phyloP scores from a whole-genome alignment of 2,888 invertebrate species.

The Parnassius apollo region DNA sequence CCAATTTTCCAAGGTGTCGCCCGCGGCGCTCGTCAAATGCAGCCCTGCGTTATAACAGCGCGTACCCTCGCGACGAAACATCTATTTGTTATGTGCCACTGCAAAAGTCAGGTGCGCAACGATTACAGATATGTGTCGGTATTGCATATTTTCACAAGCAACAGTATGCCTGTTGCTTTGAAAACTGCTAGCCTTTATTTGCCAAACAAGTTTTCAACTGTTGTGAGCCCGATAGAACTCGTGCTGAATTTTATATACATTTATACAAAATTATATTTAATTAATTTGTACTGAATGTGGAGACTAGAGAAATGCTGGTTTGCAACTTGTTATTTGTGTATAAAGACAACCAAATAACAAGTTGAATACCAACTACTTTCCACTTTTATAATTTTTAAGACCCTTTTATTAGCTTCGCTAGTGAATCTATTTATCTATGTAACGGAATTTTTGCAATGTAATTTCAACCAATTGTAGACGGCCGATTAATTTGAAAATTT shows the following conservation, averaged over 20 bases:
- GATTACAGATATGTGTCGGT: slow-evolving; percentile 35
- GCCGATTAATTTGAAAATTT: too few relatives aligned
- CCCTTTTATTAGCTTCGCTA: too few relatives aligned
- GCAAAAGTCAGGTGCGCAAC: slow-evolving; percentile 53
- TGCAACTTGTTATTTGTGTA: background rate
- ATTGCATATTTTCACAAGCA: slow-evolving; percentile 21
- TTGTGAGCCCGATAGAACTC: slow-evolving; percentile 8
- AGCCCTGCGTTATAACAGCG: slow-evolving; percentile 53
- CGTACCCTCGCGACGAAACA: slow-evolving; percentile 33
- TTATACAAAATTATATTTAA: too few relatives aligned
- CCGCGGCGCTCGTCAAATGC: slow-evolving; percentile 77
- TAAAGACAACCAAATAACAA: background rate
- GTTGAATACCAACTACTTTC: background rate
- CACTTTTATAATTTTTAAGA: background rate
- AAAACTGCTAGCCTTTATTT: slow-evolving; percentile 11
- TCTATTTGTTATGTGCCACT: slow-evolving; percentile 45
- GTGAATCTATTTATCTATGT: too few relatives aligned
- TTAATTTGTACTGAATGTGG: too few relatives aligned
- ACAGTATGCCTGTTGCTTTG: slow-evolving; percentile 2
- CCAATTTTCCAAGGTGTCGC: slow-evolving; percentile 81
- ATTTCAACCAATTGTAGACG: too few relatives aligned
- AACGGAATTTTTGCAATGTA: too few relatives aligned
- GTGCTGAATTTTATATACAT: background rate
- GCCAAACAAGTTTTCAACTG: slow-evolving; percentile 6
- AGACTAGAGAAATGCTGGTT: too few relatives aligned